phyloP scores from a whole-genome alignment of 2,113 vertebrate genomes.

The Rhea pennata region DNA sequence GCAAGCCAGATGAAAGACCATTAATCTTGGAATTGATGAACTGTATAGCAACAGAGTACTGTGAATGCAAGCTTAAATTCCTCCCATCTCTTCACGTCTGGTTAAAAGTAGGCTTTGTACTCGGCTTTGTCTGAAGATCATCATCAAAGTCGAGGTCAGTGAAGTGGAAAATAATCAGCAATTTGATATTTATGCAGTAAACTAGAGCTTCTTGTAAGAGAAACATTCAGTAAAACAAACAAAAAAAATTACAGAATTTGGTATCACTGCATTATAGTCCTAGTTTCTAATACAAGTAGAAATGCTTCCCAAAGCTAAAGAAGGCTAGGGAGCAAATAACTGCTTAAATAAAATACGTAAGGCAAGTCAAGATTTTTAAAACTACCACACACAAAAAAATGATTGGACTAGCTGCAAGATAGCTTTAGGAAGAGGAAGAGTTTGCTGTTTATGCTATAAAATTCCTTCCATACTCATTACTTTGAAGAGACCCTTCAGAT shows the following conservation, averaged over 20 bases:
- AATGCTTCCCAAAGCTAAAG: neutral
- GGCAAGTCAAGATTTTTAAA: neutral
- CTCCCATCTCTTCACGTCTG: neutral
- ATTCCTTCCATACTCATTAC: neutral
- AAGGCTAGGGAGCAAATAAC: neutral
- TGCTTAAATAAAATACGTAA: neutral
- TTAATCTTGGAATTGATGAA: neutral
- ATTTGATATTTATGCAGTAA: neutral
- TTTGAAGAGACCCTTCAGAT: neutral
- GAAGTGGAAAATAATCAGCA: neutral
- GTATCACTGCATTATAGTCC: neutral
- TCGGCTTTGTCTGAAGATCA: neutral
- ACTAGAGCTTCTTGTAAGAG: neutral
- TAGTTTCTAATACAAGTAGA: neutral
- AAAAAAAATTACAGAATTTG: neutral
- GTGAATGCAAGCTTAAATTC: neutral
- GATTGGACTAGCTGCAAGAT: neutral
- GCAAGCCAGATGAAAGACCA: neutral
- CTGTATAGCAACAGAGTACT: neutral
- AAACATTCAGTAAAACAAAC: neutral
- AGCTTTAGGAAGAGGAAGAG: neutral
- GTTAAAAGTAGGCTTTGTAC: neutral
- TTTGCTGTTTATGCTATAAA: neutral
- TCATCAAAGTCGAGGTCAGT: neutral
- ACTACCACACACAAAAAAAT: neutral